Evolutionary conservation across 1,140 invertebrate genomes (phyloP).

Genomic region (Pachyrhynchus sulphureomaculatus): DNA sequence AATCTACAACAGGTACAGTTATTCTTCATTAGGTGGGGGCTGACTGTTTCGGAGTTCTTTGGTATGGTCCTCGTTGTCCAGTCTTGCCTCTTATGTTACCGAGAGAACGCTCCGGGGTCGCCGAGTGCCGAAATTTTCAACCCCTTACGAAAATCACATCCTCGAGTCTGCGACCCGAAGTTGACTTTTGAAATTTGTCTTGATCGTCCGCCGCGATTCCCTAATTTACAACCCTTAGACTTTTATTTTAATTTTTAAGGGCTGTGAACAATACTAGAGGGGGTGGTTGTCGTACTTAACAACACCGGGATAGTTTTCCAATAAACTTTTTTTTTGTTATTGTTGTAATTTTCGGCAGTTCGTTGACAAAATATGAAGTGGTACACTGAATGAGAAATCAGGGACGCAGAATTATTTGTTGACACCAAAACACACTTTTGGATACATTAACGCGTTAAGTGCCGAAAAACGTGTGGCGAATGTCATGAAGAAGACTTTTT

Average conservation of each 20-base stretch:
- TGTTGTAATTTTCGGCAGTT: not conserved
- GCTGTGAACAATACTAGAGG: not conserved
- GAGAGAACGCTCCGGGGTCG: constrained; percentile 32
- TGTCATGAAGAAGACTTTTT: too few relatives aligned
- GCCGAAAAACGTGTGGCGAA: constrained; percentile 1
- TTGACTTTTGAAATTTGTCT: too few relatives aligned
- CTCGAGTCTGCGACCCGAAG: not conserved
- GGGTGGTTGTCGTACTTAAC: constrained; percentile 3
- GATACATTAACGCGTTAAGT: constrained; percentile 13
- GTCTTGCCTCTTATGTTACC: constrained; percentile 37
- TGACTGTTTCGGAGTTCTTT: constrained; percentile 38
- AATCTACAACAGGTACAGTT: constrained; percentile 53
- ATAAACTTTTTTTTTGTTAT: not conserved
- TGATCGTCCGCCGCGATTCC: not conserved
- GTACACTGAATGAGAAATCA: not conserved
- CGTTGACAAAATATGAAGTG: not conserved
- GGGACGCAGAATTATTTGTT: constrained; percentile 16
- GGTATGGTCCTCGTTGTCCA: constrained; percentile 45
- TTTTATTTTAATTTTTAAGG: too few relatives aligned
- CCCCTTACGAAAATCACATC: constrained; percentile 7
- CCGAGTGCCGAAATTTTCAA: constrained; percentile 25
- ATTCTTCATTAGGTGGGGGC: constrained; percentile 45
- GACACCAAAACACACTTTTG: constrained; percentile 42
- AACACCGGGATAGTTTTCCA: not conserved
- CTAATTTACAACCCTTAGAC: too few relatives aligned